Evolutionary conservation across 2,113 vertebrate genomes (phyloP).

Genomic region (Tympanuchus pallidicinctus): DNA sequence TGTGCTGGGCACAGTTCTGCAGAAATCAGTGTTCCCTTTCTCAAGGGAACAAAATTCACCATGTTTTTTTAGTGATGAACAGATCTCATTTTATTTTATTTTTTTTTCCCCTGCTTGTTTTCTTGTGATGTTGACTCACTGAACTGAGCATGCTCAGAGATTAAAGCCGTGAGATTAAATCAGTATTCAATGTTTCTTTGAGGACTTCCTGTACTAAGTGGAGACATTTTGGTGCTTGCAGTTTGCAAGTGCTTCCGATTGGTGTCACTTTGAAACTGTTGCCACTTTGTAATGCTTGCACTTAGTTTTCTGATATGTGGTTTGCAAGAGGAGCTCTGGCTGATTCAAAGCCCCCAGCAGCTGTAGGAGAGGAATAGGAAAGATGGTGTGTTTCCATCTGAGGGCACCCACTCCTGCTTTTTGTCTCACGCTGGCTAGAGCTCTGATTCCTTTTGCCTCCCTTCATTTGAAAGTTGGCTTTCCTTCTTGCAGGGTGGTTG

Average conservation of each 20-base stretch:
- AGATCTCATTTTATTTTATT: neutral
- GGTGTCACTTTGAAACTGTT: neutral
- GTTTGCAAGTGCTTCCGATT: neutral
- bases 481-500: neutral
- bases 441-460: neutral
- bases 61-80: neutral
- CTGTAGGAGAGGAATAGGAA: neutral
- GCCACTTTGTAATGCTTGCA: neutral
- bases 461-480: neutral
- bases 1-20: neutral
- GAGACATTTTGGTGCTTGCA: neutral
- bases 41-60: neutral
- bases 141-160: conserved; percentile 15
- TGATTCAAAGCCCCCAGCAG: neutral
- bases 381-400: neutral
- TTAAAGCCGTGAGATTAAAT: neutral
- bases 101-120: neutral
- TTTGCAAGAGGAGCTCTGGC: neutral
- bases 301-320: neutral
- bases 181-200: neutral
- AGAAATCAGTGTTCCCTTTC: neutral
- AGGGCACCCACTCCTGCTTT: neutral
- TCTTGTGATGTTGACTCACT: neutral
- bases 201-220: conserved; percentile 25
- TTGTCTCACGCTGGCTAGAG: neutral